These are phyloP conservation scores for Heteractis magnifica DNA, from an alignment of 92 coral and sea anemone species.

Conservation along the genomic window DNA sequence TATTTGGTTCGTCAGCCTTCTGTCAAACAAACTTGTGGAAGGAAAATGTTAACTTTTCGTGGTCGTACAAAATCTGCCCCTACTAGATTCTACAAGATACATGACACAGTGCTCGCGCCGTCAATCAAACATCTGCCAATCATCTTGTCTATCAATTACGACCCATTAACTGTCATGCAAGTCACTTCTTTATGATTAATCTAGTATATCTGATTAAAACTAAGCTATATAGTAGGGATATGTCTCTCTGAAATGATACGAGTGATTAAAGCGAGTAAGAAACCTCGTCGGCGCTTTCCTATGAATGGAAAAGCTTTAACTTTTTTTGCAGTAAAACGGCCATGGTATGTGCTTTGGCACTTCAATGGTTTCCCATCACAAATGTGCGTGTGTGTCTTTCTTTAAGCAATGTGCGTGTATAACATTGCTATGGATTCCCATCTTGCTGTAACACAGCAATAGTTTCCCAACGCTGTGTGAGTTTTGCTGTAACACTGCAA, in stretches of 20 bases:
- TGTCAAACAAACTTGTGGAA: not conserved
- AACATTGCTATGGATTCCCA: too few relatives aligned
- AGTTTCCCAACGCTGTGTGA: too few relatives aligned
- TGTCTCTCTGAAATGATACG: not conserved
- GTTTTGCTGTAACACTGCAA: too few relatives aligned
- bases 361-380: too few relatives aligned
- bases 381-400: too few relatives aligned
- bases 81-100: not conserved
- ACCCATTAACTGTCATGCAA: constrained; percentile 3
- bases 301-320: too few relatives aligned
- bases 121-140: not conserved
- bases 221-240: not conserved
- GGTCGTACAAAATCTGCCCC: not conserved
- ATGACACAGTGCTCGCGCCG: constrained; percentile 10
- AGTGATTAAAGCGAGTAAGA: not conserved
- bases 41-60: not conserved
- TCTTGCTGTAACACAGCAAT: too few relatives aligned
- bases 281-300: too few relatives aligned
- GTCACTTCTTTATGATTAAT: not conserved
- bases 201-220: not conserved
- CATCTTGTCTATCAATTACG: not conserved
- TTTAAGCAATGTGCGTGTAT: too few relatives aligned
- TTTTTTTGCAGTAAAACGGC: too few relatives aligned
- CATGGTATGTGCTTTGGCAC: too few relatives aligned
- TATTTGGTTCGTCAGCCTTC: not conserved